phyloP scores from a whole-genome alignment of 2,113 vertebrate species.

The Archilochus colubris region DNA sequence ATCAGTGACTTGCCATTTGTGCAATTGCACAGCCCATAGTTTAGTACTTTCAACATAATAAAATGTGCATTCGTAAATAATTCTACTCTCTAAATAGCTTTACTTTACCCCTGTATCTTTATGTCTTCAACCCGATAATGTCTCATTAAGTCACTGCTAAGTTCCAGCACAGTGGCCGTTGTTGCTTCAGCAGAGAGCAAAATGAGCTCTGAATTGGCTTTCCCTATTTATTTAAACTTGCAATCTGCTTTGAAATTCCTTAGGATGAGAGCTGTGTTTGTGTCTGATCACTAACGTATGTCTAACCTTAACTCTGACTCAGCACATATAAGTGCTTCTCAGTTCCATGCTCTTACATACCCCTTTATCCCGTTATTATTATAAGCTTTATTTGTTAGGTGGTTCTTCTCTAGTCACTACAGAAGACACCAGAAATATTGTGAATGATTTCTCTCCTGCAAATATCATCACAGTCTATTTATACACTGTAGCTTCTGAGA shows the following conservation, averaged over 20 bases:
- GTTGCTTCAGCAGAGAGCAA: background rate
- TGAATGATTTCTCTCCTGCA: constrained; percentile 46
- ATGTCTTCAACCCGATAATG: background rate
- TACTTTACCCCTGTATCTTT: background rate
- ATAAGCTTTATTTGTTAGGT: background rate
- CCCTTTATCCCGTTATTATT: constrained; percentile 5
- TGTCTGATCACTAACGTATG: background rate
- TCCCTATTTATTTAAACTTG: background rate
- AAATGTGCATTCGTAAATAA: background rate
- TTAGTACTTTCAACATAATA: background rate
- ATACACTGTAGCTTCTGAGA: constrained; percentile 38
- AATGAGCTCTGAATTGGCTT: constrained; percentile 8
- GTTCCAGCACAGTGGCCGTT: background rate
- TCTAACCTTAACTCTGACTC: constrained; percentile 27
- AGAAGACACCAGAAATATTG: constrained; percentile 42
- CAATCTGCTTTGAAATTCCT: constrained; percentile 1
- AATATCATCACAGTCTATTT: constrained; percentile 58
- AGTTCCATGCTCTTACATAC: background rate
- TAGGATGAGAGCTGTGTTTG: background rate
- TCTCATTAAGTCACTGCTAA: background rate
- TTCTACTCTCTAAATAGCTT: background rate
- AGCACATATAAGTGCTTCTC: background rate
- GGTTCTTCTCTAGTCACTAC: constrained; percentile 8
- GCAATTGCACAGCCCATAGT: background rate
- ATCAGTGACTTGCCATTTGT: background rate